Conservation (phyloP, 2,888 invertebrate genomes). For the Dioctria rufipes region DNA sequence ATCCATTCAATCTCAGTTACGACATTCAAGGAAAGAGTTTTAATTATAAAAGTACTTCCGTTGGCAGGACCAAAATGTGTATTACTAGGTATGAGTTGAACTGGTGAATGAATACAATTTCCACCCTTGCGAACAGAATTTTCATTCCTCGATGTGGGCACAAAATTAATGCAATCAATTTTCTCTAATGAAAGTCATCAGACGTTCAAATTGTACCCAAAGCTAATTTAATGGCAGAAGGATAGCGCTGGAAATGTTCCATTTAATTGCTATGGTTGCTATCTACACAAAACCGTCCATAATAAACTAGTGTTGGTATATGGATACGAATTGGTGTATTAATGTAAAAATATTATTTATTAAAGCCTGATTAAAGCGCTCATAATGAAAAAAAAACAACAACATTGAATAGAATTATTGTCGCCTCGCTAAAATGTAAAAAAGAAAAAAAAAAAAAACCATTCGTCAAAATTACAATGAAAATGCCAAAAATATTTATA, state of each 20-base stretch:
- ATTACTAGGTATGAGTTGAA: background rate
- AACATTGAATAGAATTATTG: no score
- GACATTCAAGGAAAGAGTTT: conserved; percentile 8
- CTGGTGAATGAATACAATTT: background rate
- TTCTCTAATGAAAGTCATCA: background rate
- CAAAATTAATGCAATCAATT: conserved; percentile 9
- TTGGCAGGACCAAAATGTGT: background rate
- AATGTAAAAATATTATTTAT: no score
- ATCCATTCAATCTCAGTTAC: conserved; percentile 41
- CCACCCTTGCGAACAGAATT: background rate
- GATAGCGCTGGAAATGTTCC: no score
- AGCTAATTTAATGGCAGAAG: no score
- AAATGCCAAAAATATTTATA: background rate
- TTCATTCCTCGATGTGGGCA: background rate
- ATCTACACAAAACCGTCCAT: no score
- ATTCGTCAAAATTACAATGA: background rate
- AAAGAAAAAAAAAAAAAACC: no score
- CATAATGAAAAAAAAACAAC: no score
- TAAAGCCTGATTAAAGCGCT: no score
- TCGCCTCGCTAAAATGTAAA: no score
- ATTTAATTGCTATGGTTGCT: no score
- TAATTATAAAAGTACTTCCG: conserved; percentile 37
- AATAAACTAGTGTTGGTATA: no score
- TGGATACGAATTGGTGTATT: no score
- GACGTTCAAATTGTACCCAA: background rate